phyloP scores from a whole-genome alignment of 53 echinoderm and acorn worm species.

The Echinarachnius parma region DNA sequence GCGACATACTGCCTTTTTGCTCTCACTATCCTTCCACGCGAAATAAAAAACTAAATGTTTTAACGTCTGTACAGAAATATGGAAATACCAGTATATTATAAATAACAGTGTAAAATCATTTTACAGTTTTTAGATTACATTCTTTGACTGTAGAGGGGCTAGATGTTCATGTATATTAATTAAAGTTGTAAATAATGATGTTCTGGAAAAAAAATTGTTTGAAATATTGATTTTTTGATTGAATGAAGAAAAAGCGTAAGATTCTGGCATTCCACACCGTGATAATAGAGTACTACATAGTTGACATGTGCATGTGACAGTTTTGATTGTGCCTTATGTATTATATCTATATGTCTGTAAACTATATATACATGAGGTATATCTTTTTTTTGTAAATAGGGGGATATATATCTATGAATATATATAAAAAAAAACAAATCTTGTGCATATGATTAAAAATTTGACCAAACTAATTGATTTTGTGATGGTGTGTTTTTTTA shows the following conservation, averaged over 20 bases:
- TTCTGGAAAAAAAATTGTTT: neutral
- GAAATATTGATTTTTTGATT: neutral
- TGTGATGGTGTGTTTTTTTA: too few species aligned
- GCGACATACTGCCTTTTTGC: too few species aligned
- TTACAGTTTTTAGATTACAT: too few species aligned
- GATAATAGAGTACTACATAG: constrained; percentile 38
- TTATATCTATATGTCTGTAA: constrained; percentile 28
- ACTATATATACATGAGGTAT: constrained; percentile 49
- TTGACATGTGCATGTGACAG: constrained; percentile 24
- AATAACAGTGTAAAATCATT: too few species aligned
- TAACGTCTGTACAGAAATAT: too few species aligned
- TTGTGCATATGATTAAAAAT: constrained; percentile 36
- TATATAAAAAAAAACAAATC: constrained; percentile 14
- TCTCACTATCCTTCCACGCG: too few species aligned
- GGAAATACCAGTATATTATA: too few species aligned
- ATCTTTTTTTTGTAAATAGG: constrained; percentile 50
- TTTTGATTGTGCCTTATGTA: constrained; percentile 44
- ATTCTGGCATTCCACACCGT: constrained; percentile 38
- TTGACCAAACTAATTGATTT: constrained; percentile 43
- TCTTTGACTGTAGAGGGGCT: too few species aligned
- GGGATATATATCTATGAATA: constrained; percentile 36
- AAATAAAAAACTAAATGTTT: too few species aligned
- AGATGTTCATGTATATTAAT: too few species aligned
- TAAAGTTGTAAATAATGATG: too few species aligned
- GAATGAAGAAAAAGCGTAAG: neutral